A percentile compares a stretch with the other conserved stretches of the same genome.
These are phyloP conservation scores for Pissodes strobi DNA, from an alignment of 1,140 invertebrate species.

Conservation along the genomic window DNA sequence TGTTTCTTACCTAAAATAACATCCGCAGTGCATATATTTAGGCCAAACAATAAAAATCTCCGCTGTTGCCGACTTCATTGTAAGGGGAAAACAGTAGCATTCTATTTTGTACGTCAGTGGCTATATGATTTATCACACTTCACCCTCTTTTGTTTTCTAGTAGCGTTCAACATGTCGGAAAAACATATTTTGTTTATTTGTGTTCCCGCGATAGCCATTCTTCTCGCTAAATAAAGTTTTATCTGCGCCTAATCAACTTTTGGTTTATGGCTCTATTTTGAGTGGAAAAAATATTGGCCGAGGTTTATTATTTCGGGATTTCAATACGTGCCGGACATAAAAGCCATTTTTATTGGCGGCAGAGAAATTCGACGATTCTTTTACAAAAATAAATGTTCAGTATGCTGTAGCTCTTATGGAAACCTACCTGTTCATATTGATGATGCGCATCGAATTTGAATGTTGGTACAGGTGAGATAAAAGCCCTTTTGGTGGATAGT, in stretches of 20 bases:
- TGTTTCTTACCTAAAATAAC: conserved; percentile 25
- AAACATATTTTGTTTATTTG: conserved; percentile 28
- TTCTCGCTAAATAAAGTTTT: conserved; percentile 30
- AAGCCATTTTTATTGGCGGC: neutral
- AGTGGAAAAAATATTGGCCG: neutral
- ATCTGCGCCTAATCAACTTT: conserved; percentile 26
- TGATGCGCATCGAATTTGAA: too few relatives aligned
- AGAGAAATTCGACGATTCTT: too few relatives aligned
- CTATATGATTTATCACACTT: conserved; percentile 42
- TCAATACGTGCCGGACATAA: neutral
- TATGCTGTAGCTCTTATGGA: too few relatives aligned
- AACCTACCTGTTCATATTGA: too few relatives aligned
- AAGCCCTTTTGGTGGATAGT: too few relatives aligned
- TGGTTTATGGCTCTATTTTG: conserved; percentile 9
- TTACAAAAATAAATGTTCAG: too few relatives aligned
- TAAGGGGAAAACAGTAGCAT: conserved; percentile 20
- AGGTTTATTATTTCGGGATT: conserved; percentile 2
- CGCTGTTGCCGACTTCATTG: conserved; percentile 30
- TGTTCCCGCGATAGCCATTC: conserved; percentile 13
- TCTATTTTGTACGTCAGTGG: conserved; percentile 33
- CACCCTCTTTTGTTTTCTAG: conserved; percentile 25
- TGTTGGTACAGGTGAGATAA: too few relatives aligned
- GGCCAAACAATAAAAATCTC: conserved; percentile 30
- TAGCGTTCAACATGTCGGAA: conserved; percentile 31
- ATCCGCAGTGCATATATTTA: conserved; percentile 32